These are phyloP conservation scores for Chloromyia formosa DNA, from an alignment of 2,888 invertebrate species.

Conservation along the genomic window DNA sequence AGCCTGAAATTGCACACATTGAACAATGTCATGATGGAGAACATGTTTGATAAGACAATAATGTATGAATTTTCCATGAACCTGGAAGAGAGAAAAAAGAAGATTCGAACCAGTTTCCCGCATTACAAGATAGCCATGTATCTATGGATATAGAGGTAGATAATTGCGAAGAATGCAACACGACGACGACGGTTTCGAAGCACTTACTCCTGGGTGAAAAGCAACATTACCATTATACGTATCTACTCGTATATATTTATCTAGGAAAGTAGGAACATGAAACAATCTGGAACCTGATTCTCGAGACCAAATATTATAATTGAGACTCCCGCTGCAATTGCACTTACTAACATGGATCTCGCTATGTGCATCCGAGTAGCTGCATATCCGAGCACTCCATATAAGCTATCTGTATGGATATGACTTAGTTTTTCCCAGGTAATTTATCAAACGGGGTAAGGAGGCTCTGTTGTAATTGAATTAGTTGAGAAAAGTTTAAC, in stretches of 20 bases:
- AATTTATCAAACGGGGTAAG: too few relatives aligned
- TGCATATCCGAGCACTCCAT: too few relatives aligned
- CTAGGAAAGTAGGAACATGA: neutral
- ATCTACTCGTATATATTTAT: neutral
- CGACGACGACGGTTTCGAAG: too few relatives aligned
- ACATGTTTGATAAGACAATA: neutral
- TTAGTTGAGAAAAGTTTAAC: too few relatives aligned
- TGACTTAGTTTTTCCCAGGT: too few relatives aligned
- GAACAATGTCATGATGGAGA: neutral
- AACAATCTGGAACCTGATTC: neutral
- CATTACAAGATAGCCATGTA: neutral
- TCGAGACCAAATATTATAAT: neutral
- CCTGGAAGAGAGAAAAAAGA: neutral
- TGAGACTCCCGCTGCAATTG: neutral
- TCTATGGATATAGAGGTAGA: too few relatives aligned
- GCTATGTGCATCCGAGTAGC: too few relatives aligned
- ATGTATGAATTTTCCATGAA: constrained; percentile 1
- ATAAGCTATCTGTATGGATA: too few relatives aligned
- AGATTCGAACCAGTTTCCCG: neutral
- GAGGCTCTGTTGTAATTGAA: too few relatives aligned
- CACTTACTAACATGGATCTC: too few relatives aligned
- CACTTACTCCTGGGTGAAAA: neutral
- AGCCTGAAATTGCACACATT: neutral
- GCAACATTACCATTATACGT: neutral
- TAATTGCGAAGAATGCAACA: neutral